Percentiles rank a stretch among this genome's conserved stretches.
phyloP scores from a whole-genome alignment of 2,888 invertebrate species.

The Ectropis crepuscularia region DNA sequence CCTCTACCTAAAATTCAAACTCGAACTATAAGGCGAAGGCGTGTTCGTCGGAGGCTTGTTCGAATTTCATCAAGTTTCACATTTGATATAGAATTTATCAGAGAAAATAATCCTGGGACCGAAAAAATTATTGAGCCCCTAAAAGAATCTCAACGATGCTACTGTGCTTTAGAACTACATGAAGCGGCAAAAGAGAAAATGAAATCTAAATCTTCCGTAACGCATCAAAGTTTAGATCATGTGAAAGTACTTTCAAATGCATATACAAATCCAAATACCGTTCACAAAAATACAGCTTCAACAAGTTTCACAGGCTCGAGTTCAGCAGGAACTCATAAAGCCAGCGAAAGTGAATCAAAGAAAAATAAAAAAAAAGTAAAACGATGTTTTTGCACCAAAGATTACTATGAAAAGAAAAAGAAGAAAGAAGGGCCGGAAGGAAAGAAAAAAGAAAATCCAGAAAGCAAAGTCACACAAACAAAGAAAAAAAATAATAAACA shows the following conservation, averaged over 20 bases:
- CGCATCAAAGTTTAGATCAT: too few relatives aligned
- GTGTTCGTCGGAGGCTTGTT: constrained; percentile 3
- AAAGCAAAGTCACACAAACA: constrained; percentile 18
- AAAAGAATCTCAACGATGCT: constrained; percentile 46
- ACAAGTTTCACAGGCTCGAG: too few relatives aligned
- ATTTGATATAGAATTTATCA: constrained; percentile 51
- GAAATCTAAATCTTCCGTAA: neutral
- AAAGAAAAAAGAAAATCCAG: constrained; percentile 1
- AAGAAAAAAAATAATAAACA: constrained; percentile 7
- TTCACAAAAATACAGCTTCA: too few relatives aligned
- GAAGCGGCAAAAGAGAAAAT: constrained; percentile 31
- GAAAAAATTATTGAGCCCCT: constrained; percentile 1
- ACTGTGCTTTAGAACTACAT: constrained; percentile 50
- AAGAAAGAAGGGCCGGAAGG: constrained; percentile 33
- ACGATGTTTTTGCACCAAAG: too few relatives aligned
- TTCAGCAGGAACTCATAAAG: too few relatives aligned
- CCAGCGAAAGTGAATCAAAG: too few relatives aligned
- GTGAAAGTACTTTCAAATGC: too few relatives aligned
- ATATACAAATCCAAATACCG: too few relatives aligned
- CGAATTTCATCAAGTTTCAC: constrained; percentile 47
- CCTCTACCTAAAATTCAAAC: constrained; percentile 4
- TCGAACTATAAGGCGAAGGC: too few relatives aligned
- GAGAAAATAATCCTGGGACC: constrained; percentile 32
- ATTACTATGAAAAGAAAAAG: too few relatives aligned
- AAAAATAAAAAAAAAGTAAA: too few relatives aligned